Base-by-base conservation (phyloP, 2,797 vertebrate species). In the Alca torda region DNA sequence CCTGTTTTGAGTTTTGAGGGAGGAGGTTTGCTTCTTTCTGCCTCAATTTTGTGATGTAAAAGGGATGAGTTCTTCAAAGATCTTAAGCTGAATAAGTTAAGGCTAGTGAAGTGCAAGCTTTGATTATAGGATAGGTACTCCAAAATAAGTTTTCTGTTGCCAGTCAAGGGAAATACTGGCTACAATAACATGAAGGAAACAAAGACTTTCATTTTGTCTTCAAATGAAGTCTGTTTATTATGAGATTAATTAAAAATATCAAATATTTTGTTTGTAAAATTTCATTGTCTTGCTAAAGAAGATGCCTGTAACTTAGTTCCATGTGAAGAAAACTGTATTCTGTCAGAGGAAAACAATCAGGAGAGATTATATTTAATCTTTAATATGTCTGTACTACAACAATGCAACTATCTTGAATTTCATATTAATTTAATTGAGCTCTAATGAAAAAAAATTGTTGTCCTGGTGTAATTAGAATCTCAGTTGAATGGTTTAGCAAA, bases 401-500 rank as follows among this genome's bases (percentile, higher is more conserved):
- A 97, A 68, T 96, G 81, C 69, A 89, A 96, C 93, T 97, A 91
- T 95, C 86, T 87, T 82, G 87, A 90, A 84, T 97, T 98, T 96
- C 90, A 95, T 89, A 97, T 96, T 94, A 94, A 97, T 97, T 97
- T 97, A 96, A 97, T 95, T 97, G 91, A 96, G 70, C 26, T 89
- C 73, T 95, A 97, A 97, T 97, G 91, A 97, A 96, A 80, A 96
- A 97, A 97, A 97, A 96, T 95, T 84, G 84, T 96, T 97, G 93
- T 96, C 23, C 89, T 96, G 92, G 78, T 92, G 77, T 95, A 97
- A 96, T 97, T 97, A 96, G 82, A 90, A 89, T 95, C 83, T 91
- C 70, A 97, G 72, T 77, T 97, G 89, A 96, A 93, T 84, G 43
- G 35, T 75, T 91, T 95, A 94, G 73, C 74, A 96, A 97, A 96